Conservation (phyloP, 1,140 invertebrate genomes). For the Dreissena polymorpha region DNA sequence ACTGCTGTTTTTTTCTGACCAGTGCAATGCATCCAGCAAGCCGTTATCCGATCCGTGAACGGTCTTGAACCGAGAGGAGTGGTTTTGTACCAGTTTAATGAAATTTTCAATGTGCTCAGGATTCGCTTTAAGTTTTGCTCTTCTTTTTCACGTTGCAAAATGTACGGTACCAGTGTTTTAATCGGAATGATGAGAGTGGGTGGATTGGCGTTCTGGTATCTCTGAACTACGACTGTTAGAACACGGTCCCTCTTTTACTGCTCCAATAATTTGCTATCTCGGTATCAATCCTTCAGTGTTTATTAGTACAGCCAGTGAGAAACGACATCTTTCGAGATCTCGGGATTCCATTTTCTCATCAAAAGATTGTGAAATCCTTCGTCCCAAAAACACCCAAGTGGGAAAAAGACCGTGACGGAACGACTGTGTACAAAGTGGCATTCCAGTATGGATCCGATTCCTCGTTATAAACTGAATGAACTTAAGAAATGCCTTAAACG, state of each 20-base stretch:
- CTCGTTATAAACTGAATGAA: too few species aligned
- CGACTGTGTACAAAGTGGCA: constrained; percentile 93
- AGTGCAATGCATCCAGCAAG: constrained; percentile 91
- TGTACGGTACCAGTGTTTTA: constrained; percentile 88
- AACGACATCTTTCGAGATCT: too few species aligned
- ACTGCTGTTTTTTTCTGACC: constrained; percentile 88
- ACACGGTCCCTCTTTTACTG: too few species aligned
- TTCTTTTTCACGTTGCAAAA: constrained; percentile 68
- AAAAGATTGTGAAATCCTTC: constrained; percentile 99
- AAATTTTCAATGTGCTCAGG: constrained; percentile 87
- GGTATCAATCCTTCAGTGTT: too few species aligned
- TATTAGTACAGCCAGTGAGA: too few species aligned
- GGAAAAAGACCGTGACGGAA: constrained; percentile 99
- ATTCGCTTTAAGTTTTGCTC: constrained; percentile 78
- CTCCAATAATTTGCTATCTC: too few species aligned
- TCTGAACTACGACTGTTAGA: too few species aligned
- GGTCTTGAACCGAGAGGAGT: constrained; percentile 94
- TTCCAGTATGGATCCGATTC: constrained; percentile 96
- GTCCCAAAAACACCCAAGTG: constrained; percentile 99
- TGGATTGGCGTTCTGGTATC: too few species aligned
- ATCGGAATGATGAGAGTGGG: too few species aligned
- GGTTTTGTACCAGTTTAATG: constrained; percentile 98
- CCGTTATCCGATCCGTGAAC: too few species aligned
- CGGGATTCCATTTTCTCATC: too few species aligned
- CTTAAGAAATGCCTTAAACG: constrained; percentile 96